A percentile compares a stretch with the other conserved stretches of the same genome.
These are phyloP conservation scores for Andrena fulva DNA, from an alignment of 2,888 invertebrate genomes.

Conservation along the genomic window DNA sequence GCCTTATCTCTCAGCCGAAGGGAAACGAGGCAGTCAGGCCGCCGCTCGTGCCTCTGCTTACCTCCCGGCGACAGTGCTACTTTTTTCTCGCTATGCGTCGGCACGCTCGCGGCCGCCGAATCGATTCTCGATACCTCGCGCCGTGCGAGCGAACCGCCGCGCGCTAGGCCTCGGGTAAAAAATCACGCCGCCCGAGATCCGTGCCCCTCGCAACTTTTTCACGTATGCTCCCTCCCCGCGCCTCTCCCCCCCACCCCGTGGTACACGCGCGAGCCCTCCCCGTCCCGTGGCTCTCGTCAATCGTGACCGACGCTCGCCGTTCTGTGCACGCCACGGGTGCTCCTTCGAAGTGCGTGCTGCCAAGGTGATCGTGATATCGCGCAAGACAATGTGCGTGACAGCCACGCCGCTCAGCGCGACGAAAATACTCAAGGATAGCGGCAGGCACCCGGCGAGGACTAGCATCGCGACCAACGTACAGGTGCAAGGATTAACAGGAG, in stretches of 20 bases:
- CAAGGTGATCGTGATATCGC: constrained; percentile 64
- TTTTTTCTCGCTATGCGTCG: constrained; percentile 6
- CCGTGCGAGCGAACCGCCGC: constrained; percentile 37
- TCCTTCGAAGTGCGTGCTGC: constrained; percentile 60
- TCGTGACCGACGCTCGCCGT: constrained; percentile 42
- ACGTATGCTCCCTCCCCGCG: constrained; percentile 17
- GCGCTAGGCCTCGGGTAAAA: constrained; percentile 56
- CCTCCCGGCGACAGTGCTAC: not conserved
- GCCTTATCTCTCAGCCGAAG: constrained; percentile 3
- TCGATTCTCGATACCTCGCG: constrained; percentile 16
- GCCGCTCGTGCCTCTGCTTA: too few relatives aligned
- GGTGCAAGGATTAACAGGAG: constrained; percentile 74
- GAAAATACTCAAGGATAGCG: constrained; percentile 81
- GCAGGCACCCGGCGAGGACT: constrained; percentile 72
- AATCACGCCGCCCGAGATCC: not conserved
- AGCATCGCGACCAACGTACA: constrained; percentile 73
- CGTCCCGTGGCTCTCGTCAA: not conserved
- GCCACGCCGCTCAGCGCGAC: constrained; percentile 79
- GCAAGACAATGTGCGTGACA: constrained; percentile 80
- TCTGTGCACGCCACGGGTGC: constrained; percentile 34
- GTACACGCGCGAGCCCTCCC: not conserved
- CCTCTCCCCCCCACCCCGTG: not conserved
- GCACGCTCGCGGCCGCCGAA: constrained; percentile 19
- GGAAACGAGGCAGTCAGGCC: not conserved
- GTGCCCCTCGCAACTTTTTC: constrained; percentile 12